Percentiles rank a stretch among this genome's conserved stretches.
Conservation (phyloP, 2,797 vertebrate genomes). For the Cyclura pinguis region DNA sequence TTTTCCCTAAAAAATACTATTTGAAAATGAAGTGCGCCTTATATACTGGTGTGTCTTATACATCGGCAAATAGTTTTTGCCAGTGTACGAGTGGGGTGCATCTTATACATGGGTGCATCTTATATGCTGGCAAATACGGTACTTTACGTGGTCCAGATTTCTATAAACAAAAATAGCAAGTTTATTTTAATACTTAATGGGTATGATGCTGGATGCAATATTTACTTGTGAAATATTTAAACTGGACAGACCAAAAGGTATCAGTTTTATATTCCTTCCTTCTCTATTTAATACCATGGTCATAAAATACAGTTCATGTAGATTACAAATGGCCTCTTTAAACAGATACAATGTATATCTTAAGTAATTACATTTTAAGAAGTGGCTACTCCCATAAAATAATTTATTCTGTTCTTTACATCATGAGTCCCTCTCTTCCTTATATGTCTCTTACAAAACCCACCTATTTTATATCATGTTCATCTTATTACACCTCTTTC, state of each 20-base stretch:
- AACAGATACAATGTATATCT: background rate
- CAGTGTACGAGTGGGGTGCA: no score
- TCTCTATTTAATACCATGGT: background rate
- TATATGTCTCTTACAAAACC: background rate
- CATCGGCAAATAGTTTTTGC: no score
- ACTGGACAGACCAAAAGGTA: background rate
- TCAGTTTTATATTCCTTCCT: background rate
- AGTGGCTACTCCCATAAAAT: background rate
- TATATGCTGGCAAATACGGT: no score
- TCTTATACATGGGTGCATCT: no score
- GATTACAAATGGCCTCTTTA: background rate
- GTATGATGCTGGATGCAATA: background rate
- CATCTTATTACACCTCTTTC: background rate
- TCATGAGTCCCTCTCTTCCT: background rate
- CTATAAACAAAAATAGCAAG: constrained; percentile 12
- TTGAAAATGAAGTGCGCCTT: no score
- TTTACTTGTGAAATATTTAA: constrained; percentile 14
- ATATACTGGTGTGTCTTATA: no score
- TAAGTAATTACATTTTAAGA: background rate
- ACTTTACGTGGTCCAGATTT: background rate
- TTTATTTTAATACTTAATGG: constrained; percentile 7
- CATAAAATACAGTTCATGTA: background rate
- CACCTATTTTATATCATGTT: background rate
- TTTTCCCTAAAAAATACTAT: no score
- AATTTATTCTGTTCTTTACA: background rate